A percentile compares a stretch with the other conserved stretches of the same genome.
Conservation (phyloP, 2,113 vertebrate genomes). For the Perccottus glenii region DNA sequence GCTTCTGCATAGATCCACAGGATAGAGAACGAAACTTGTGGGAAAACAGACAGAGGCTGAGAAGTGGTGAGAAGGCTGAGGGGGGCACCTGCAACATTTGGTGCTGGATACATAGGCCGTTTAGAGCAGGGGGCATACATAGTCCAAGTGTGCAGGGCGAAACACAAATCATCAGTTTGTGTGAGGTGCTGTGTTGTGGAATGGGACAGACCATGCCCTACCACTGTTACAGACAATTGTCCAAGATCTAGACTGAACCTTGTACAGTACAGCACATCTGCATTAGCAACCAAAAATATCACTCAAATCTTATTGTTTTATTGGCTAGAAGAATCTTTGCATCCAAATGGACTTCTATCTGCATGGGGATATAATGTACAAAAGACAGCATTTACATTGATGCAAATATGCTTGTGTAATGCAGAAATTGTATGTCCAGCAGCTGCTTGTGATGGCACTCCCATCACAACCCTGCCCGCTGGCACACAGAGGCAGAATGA, state of each 20-base stretch:
- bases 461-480: slow-evolving; percentile 6
- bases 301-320: slow-evolving; percentile 32
- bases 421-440: slow-evolving; percentile 11
- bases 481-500: slow-evolving; percentile 25
- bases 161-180: slow-evolving; percentile 41
- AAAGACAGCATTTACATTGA: slow-evolving; percentile 29
- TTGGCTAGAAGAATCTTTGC: slow-evolving; percentile 41
- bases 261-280: slow-evolving; percentile 26
- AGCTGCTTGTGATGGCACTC: slow-evolving; percentile 16
- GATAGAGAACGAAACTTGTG: slow-evolving; percentile 72
- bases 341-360: slow-evolving; percentile 21
- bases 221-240: slow-evolving; percentile 53
- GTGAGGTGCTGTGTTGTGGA: slow-evolving; percentile 37
- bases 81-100: slow-evolving; percentile 51
- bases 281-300: slow-evolving; percentile 18
- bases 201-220: slow-evolving; percentile 41
- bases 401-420: slow-evolving; percentile 22
- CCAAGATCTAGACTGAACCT: slow-evolving; percentile 38
- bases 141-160: slow-evolving; percentile 39
- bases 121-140: slow-evolving; percentile 37
- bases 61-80: slow-evolving; percentile 48
- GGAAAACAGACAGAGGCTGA: slow-evolving; percentile 60
- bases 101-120: slow-evolving; percentile 43
- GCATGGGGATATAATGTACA: slow-evolving; percentile 23
- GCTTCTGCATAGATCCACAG: slow-evolving; percentile 86